These are phyloP conservation scores for Stenodera caucasica DNA, from an alignment of 2,888 invertebrate genomes.

Conservation along the genomic window DNA sequence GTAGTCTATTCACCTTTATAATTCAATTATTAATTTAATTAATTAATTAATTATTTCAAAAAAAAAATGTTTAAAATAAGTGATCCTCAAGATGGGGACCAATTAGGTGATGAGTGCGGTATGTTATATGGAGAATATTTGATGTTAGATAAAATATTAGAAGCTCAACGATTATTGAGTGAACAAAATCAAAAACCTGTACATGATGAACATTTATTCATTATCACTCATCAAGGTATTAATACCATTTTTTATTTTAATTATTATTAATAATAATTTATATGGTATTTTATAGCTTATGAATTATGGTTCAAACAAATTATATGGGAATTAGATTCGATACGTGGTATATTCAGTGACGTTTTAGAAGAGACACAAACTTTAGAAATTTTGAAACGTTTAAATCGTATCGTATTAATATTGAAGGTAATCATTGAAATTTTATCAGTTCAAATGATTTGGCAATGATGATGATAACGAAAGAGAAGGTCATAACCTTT, in stretches of 20 bases:
- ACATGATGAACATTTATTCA: slow-evolving; percentile 97
- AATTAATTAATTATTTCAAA: too few species aligned
- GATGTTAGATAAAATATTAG: slow-evolving; percentile 83
- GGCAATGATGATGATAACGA: not conserved
- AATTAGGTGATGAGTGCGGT: slow-evolving; percentile 71
- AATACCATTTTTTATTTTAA: not conserved
- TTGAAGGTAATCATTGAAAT: slow-evolving; percentile 69
- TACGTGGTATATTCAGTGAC: slow-evolving; percentile 76
- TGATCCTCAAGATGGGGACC: slow-evolving; percentile 58
- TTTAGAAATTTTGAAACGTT: slow-evolving; percentile 86
- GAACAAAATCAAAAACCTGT: slow-evolving; percentile 72
- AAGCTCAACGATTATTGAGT: slow-evolving; percentile 80
- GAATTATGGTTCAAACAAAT: slow-evolving; percentile 99
- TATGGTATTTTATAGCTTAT: slow-evolving; percentile 70
- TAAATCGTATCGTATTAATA: slow-evolving; percentile 90
- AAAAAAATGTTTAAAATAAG: slow-evolving; percentile 17
- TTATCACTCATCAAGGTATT: slow-evolving; percentile 95
- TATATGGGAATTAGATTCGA: slow-evolving; percentile 93
- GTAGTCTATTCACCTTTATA: slow-evolving; percentile 29
- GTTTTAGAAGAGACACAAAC: slow-evolving; percentile 88
- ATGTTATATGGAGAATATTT: slow-evolving; percentile 90
- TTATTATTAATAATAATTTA: slow-evolving; percentile 1
- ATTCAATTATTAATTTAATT: slow-evolving; percentile 5
- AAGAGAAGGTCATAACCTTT: not conserved
- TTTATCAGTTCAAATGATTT: too few species aligned